Percentiles rank a stretch among this genome's conserved stretches.
Evolutionary conservation across 2,888 invertebrate species (phyloP).

Genomic region (Oxyteleia sp.): DNA sequence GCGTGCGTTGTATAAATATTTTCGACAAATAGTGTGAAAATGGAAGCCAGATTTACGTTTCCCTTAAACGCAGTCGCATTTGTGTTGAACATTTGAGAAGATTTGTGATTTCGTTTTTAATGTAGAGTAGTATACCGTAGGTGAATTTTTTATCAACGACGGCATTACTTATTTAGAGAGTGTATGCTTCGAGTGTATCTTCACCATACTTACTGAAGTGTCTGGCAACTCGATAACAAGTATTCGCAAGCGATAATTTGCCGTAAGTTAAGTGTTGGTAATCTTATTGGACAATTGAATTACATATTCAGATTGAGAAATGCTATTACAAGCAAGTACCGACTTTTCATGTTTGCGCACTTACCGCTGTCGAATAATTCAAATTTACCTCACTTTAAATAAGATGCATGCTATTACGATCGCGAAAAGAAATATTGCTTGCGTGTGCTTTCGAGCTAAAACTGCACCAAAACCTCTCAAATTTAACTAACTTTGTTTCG

Average conservation of each 20-base stretch:
- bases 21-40: too few species aligned
- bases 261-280: too few species aligned
- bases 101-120: conserved; percentile 13
- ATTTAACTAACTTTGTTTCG: conserved; percentile 33
- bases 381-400: conserved; percentile 11
- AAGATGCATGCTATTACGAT: conserved; percentile 1
- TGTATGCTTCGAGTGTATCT: background rate
- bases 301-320: too few species aligned
- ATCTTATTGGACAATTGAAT: background rate
- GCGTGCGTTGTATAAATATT: too few species aligned
- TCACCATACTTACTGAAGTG: background rate
- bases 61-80: background rate
- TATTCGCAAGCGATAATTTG: conserved; percentile 16
- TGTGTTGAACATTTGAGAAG: background rate
- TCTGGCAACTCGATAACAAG: conserved; percentile 17
- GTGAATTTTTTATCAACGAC: conserved; percentile 9
- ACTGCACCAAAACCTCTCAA: conserved; percentile 7
- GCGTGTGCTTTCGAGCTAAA: background rate
- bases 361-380: background rate
- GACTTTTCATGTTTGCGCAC: background rate
- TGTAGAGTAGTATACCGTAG: background rate
- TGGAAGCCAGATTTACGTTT: background rate
- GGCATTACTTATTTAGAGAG: conserved; percentile 4
- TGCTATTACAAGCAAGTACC: too few species aligned
- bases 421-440: conserved; percentile 7